These are phyloP conservation scores for Dryomyza anilis DNA, from an alignment of 2,888 invertebrate species.

Conservation along the genomic window DNA sequence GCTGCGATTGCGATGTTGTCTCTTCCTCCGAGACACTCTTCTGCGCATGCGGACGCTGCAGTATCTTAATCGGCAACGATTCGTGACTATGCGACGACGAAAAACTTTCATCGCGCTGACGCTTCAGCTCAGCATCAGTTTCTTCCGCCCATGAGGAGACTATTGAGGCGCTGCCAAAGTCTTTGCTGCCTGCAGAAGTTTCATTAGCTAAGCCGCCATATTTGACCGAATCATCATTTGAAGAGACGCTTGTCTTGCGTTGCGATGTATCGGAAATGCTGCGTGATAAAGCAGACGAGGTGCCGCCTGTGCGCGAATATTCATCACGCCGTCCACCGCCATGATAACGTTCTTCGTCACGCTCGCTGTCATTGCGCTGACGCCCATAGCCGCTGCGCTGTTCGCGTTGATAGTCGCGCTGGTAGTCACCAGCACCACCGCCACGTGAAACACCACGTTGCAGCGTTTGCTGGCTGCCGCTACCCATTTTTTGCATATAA, in stretches of 20 bases:
- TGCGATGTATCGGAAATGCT: constrained; percentile 62
- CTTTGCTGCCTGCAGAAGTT: constrained; percentile 33
- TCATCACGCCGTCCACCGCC: constrained; percentile 43
- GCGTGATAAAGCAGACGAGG: constrained; percentile 48
- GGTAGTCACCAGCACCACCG: constrained; percentile 36
- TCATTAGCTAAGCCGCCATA: constrained; percentile 39
- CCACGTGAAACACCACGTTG: constrained; percentile 21
- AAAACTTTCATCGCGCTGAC: constrained; percentile 57
- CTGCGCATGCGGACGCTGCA: constrained; percentile 55
- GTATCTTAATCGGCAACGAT: constrained; percentile 58
- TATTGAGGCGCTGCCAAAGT: constrained; percentile 34
- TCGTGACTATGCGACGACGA: constrained; percentile 58
- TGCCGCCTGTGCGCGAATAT: constrained; percentile 36
- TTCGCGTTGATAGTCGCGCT: constrained; percentile 44
- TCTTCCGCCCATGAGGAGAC: constrained; percentile 64
- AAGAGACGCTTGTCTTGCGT: constrained; percentile 60
- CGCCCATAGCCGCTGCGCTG: constrained; percentile 38
- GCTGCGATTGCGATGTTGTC: constrained; percentile 26
- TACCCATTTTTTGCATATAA: constrained; percentile 44
- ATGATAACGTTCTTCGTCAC: constrained; percentile 46
- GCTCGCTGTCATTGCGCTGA: constrained; percentile 45
- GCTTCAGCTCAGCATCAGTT: constrained; percentile 57
- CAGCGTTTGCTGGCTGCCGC: constrained; percentile 23
- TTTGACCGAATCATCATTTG: constrained; percentile 52
- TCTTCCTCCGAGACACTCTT: constrained; percentile 52